Evolutionary conservation across 2,797 vertebrate genomes (phyloP), one percentile per base, ranked within the genome.

Genomic region (Euphonia xanthogaster): DNA sequence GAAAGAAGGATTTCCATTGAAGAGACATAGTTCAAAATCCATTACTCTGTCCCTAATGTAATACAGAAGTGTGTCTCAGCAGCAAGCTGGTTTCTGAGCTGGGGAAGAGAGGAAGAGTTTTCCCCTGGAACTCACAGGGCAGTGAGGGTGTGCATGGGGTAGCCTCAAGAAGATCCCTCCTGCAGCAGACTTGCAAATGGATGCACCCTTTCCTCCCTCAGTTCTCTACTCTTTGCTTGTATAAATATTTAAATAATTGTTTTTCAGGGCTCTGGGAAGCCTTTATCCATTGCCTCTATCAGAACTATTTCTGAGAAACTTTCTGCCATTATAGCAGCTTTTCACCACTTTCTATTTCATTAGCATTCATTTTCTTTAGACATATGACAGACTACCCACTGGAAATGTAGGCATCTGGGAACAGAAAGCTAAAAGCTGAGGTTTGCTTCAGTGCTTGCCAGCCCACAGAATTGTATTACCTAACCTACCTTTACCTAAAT

Each of bases 401-500:
- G 86, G 95, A 97, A 97, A 95, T 53, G 76, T 82, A 94, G 93
- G 91, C 94, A 97, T 93, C 86, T 96, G 95, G 91, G 94, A 96
- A 93, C 89, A 91, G 86, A 93, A 95, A 95, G 95, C 90, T 95
- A 95, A 96, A 90, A 96, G 88, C 96, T 72, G 90, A 95, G 92
- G 93, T 93, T 92, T 97, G 97, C 95, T 92, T 96, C 96, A 94
- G 86, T 94, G 92, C 89, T 93, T 96, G 73, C 94, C 89, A 97
- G 75, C 91, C 93, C 94, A 86, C 91, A 86, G 81, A 94, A 94
- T 96, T 96, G 92, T 95, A 97, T 96, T 95, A 78, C 83, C 88
- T 92, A 95, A 87, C 95, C 81, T 95, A 86, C 87, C 96, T 96
- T 97, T 96, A 86, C 86, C 94, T 95, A 97, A 97, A 97, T 96